Conservation (phyloP, 2,888 invertebrate genomes). For the Amiota minor region DNA sequence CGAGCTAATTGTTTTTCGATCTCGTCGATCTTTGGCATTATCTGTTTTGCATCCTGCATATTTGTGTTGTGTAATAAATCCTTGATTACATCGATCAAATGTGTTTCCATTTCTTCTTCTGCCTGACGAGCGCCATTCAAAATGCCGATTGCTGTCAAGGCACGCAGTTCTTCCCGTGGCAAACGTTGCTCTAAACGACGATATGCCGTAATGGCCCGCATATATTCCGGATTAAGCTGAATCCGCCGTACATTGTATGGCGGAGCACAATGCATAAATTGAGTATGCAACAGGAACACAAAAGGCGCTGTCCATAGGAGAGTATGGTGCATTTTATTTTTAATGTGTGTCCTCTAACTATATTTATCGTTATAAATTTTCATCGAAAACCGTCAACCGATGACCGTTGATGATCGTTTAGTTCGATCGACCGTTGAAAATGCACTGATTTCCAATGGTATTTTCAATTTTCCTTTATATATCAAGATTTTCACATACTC, state of each 20-base stretch:
- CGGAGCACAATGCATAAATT: slow-evolving; percentile 45
- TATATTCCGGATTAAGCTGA: slow-evolving; percentile 62
- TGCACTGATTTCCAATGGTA: slow-evolving; percentile 15
- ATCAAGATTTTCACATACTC: neutral
- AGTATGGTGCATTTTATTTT: too few species aligned
- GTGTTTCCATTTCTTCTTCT: slow-evolving; percentile 67
- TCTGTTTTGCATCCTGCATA: slow-evolving; percentile 46
- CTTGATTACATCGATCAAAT: slow-evolving; percentile 60
- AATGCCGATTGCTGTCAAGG: slow-evolving; percentile 66
- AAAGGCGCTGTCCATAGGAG: slow-evolving; percentile 29
- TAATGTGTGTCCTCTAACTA: too few species aligned
- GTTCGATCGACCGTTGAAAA: slow-evolving; percentile 4
- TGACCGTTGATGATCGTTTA: neutral
- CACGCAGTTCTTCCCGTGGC: slow-evolving; percentile 63
- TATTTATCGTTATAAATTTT: neutral
- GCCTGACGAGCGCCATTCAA: slow-evolving; percentile 68
- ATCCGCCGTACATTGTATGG: slow-evolving; percentile 44
- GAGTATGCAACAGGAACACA: slow-evolving; percentile 35
- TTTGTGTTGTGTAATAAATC: slow-evolving; percentile 64
- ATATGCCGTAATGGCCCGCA: slow-evolving; percentile 66
- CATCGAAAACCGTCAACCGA: neutral
- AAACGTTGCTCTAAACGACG: slow-evolving; percentile 63
- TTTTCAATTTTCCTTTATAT: slow-evolving; percentile 24
- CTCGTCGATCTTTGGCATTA: slow-evolving; percentile 60
- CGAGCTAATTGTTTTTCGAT: slow-evolving; percentile 67